Evolutionary conservation across 2,888 invertebrate genomes (phyloP), one percentile per base, ranked within the genome.

Genomic region (Sphaerophoria rueppellii): DNA sequence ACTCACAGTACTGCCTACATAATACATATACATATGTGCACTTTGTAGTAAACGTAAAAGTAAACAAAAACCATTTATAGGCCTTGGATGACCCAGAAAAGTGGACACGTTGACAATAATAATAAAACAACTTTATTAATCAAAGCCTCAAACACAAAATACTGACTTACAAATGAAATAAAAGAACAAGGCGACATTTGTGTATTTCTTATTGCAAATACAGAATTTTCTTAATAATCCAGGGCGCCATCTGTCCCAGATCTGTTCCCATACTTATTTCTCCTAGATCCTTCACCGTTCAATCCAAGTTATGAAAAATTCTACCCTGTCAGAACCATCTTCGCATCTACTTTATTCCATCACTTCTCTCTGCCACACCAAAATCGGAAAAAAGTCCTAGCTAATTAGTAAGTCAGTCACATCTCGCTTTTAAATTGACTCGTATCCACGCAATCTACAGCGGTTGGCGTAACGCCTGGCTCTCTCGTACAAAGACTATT

Each of bases 341-440:
- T 61, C 54, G 79, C 74, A 75, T 52, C 75, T 58, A 70, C 54
- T 74, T 65, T 58, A 57, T 11, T 58, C 48, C 58, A 72, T 75
- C 75, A 75, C 52, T 61, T 43, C 50, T 50, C 46, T 60, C 71
- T 12, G 43, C 9, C 9, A 9, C 65, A 65, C 55, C 69, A 37
- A 80, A 67, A 79, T 83, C 72, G 75, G 60, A 77, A 58, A 81
- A 63, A 65, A 76, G 81, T 74, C 65, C 73, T 6, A 65, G 63
- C 76, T 85, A 85, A 85, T 85, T 85, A 85, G 85, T 81, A 85
- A 81, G 63, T 81, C 85, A 85, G 85, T 85, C 85, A 85, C 85
- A 85, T 81, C 57, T 77, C 81, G 58, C 67, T 77, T 77, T 70
- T 63, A 81, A 85, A 85, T 85, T 85, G 85, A 85, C 81, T 85